Evolutionary conservation across 2,113 vertebrate genomes (phyloP).

Genomic region (Rynchops niger): DNA sequence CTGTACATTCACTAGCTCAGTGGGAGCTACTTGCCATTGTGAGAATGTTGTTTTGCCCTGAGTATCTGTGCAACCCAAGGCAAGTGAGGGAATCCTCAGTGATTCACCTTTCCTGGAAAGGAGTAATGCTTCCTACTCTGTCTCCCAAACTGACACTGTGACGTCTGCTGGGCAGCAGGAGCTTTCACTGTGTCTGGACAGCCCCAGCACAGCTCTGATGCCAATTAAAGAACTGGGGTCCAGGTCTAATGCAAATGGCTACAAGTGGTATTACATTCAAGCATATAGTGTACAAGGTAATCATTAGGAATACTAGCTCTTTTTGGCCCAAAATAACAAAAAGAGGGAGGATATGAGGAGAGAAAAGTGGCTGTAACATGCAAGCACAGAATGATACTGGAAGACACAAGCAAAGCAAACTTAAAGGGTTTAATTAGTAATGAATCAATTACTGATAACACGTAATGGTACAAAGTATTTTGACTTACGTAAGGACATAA

Average conservation of each 20-base stretch:
- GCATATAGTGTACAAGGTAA: background rate
- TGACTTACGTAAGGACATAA: conserved; percentile 96
- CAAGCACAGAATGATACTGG: background rate
- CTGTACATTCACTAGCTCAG: background rate
- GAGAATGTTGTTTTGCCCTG: background rate
- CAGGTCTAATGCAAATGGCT: background rate
- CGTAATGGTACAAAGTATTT: conserved; percentile 59
- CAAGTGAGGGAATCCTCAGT: background rate
- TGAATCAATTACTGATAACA: background rate
- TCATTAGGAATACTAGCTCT: background rate
- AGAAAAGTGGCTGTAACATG: background rate
- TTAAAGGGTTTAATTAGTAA: background rate
- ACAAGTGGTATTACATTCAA: background rate
- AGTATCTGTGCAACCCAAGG: background rate
- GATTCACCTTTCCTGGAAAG: background rate
- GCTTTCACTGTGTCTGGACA: background rate
- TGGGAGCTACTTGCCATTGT: background rate
- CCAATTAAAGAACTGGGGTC: background rate
- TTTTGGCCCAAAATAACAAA: background rate
- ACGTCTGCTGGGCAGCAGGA: background rate
- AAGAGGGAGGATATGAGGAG: background rate
- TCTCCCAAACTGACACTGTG: background rate
- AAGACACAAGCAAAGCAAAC: background rate
- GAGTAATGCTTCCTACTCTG: background rate
- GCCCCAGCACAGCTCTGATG: background rate